Evolutionary conservation across 1,140 invertebrate species (phyloP), one percentile per base, ranked within the genome.

Genomic region (Pygmarrhopalites habei): DNA sequence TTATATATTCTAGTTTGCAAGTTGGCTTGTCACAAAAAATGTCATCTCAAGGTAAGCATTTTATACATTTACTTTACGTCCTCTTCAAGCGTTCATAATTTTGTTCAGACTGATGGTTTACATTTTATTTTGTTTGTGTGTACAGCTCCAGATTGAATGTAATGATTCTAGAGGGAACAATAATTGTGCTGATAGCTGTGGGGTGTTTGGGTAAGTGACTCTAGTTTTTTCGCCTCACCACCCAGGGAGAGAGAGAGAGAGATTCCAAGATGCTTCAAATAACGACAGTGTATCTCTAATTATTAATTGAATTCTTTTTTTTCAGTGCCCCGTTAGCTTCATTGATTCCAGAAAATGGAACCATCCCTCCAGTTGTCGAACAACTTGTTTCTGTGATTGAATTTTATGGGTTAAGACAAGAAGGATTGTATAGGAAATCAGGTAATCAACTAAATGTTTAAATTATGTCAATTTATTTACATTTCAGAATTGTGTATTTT

Each of bases 21-120:
- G 75, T 78, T 95, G 53, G 92, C 90, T 1, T 92, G 91, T 72
- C 94, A 98, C 76, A 94, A 92, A 75, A 96, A 95, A 74, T 97
- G 94, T 77, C 89, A 90, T 71, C 81, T 79, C 55, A 90, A 88
- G 72, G n/a, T n/a, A n/a, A n/a, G n/a, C n/a, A n/a, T n/a, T n/a
- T n/a, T n/a, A n/a, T n/a, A n/a, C n/a, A n/a, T n/a, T n/a, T n/a
- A n/a, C n/a, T n/a, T n/a, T n/a, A n/a, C n/a, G n/a, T n/a, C n/a
- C n/a, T n/a, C n/a, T n/a, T n/a, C n/a, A n/a, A n/a, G n/a, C n/a
- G n/a, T n/a, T n/a, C n/a, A n/a, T n/a, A n/a, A n/a, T n/a, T n/a
- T n/a, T n/a, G n/a, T n/a, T n/a, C n/a, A n/a, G n/a, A n/a, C n/a
- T n/a, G n/a, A n/a, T n/a, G n/a, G n/a, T n/a, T n/a, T n/a, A n/a